A percentile compares a stretch with the other conserved stretches of the same genome.
phyloP scores from a whole-genome alignment of 2,797 vertebrate genomes.

The Pachyuromys duprasi region DNA sequence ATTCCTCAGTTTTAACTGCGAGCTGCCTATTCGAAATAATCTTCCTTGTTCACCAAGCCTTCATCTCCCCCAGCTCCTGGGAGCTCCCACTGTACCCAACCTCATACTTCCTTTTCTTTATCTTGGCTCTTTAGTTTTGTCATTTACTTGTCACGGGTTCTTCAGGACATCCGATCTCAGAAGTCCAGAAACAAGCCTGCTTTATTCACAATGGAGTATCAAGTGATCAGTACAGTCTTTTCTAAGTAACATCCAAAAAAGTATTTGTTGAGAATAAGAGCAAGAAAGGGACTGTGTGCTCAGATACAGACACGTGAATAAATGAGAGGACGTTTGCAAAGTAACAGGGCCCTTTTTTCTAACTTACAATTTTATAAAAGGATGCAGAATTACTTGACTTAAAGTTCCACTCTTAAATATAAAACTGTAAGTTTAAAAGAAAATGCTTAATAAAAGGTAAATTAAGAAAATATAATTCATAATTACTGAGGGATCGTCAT shows the following conservation, averaged over 20 bases:
- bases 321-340: slow-evolving; percentile 15
- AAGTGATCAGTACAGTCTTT: not conserved
- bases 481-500: not conserved
- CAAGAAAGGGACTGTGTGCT: not conserved
- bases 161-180: slow-evolving; percentile 14
- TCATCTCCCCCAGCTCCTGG: not conserved
- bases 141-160: not conserved
- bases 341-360: not conserved
- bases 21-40: not conserved
- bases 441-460: slow-evolving; percentile 45
- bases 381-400: not conserved
- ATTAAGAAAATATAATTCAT: slow-evolving; percentile 41
- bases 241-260: not conserved
- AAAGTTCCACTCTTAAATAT: slow-evolving; percentile 46
- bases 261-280: not conserved
- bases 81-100: not conserved
- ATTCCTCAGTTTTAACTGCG: not conserved
- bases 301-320: not conserved
- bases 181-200: not conserved
- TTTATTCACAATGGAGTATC: slow-evolving; percentile 34
- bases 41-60: not conserved
- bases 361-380: slow-evolving; percentile 55
- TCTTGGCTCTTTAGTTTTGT: slow-evolving; percentile 28
- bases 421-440: slow-evolving; percentile 52
- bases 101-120: not conserved